These are phyloP conservation scores for Phalacrocorax pelagicus DNA, from an alignment of 2,113 vertebrate species.

Conservation along the genomic window DNA sequence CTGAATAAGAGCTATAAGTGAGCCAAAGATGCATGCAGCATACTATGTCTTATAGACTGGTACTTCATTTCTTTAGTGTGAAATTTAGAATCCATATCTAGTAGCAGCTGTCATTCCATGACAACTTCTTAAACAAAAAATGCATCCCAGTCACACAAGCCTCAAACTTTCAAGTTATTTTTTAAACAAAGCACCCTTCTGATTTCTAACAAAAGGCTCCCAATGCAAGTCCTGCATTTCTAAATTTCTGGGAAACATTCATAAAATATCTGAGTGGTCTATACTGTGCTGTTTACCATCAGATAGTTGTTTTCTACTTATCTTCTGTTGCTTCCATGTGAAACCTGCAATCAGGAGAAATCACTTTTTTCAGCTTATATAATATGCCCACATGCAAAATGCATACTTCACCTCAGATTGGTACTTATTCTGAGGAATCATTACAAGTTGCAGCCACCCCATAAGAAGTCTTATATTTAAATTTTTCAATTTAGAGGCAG, in stretches of 20 bases:
- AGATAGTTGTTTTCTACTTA: background rate
- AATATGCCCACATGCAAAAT: background rate
- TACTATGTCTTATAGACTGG: rapidly evolving
- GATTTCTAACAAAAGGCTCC: background rate
- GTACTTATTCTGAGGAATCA: background rate
- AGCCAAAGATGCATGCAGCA: background rate
- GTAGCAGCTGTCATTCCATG: background rate
- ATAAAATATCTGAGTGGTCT: background rate
- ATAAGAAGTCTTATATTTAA: background rate
- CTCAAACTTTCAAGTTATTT: background rate
- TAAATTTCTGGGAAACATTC: background rate
- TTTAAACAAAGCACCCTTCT: background rate
- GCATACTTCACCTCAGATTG: background rate
- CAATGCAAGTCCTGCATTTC: background rate
- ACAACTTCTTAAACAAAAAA: background rate
- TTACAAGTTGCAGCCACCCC: background rate
- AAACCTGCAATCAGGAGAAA: background rate
- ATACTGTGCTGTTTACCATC: background rate
- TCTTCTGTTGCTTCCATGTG: background rate
- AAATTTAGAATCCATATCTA: background rate
- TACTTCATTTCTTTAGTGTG: background rate
- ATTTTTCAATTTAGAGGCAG: background rate
- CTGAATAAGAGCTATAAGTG: background rate
- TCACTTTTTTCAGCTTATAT: background rate
- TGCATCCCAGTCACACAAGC: background rate